These are phyloP conservation scores for Latheticus oryzae DNA, from an alignment of 2,888 invertebrate genomes.

Conservation along the genomic window DNA sequence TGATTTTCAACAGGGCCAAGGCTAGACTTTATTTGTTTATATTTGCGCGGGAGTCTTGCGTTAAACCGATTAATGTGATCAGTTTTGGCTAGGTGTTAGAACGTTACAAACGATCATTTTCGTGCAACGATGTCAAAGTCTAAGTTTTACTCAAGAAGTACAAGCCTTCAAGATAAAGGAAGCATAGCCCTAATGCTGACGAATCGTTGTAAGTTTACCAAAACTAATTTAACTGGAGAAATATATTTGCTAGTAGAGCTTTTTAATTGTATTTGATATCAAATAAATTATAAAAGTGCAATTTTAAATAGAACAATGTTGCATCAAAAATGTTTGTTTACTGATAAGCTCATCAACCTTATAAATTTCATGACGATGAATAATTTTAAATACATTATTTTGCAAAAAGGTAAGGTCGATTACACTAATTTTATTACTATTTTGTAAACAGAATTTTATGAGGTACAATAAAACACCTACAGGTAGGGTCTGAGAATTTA, in stretches of 20 bases:
- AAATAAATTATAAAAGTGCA: too few relatives aligned
- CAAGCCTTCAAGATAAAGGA: conserved; percentile 4
- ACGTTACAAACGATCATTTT: conserved; percentile 9
- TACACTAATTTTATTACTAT: too few relatives aligned
- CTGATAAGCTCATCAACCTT: conserved; percentile 7
- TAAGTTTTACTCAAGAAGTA: too few relatives aligned
- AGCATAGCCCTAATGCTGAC: conserved; percentile 8
- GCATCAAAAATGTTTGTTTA: conserved; percentile 4
- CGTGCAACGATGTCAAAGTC: conserved; percentile 3
- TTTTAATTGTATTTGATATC: too few relatives aligned
- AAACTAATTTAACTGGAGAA: too few relatives aligned
- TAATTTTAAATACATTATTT: too few relatives aligned
- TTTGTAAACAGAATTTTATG: too few relatives aligned
- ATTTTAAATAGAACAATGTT: too few relatives aligned
- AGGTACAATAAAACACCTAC: too few relatives aligned
- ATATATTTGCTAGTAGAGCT: too few relatives aligned
- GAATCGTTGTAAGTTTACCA: conserved; percentile 13
- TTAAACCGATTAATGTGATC: conserved; percentile 30
- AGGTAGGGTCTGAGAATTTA: too few relatives aligned
- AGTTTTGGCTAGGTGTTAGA: conserved; percentile 15
- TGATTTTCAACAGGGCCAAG: conserved; percentile 21
- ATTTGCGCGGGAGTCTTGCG: conserved; percentile 24
- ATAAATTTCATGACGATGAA: conserved; percentile 2
- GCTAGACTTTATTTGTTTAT: conserved; percentile 30
- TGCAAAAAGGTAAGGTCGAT: too few relatives aligned